Base-by-base conservation (phyloP, 2,113 vertebrate genomes). In the Mixornis gularis region DNA sequence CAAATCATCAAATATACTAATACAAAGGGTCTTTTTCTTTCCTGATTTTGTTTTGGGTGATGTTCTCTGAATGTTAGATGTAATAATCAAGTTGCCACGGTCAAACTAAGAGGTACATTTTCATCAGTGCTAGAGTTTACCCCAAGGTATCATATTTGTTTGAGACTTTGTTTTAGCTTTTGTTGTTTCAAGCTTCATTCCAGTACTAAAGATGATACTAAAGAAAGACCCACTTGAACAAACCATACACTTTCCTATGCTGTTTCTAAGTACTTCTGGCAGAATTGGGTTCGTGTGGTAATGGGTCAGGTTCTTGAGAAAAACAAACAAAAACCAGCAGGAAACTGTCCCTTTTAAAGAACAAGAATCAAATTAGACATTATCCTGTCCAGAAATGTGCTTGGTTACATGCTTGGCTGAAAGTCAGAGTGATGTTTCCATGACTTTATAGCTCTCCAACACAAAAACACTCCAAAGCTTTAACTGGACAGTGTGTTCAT, bases 1-100 rank as follows among this genome's bases (percentile, higher is more conserved):
- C 21, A 64, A 74, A 82, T 29, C 15, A 64, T 71, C 21, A 56
- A 66, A 76, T 10, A 59, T 36, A 74, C 26, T 29, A 52, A 52
- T 34, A 32, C 8, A 41, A 34, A 73, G 40, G 3, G 0, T 36
- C 9, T 36, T 0, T 1, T 53, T 41, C 36, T 60, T 17, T 27
- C 27, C 26, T 55, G 32, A 71, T 71, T 71, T 55, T 79, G 18
- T 71, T 60, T 27, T 71, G 17, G 14, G 1, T 69, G 21, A 71
- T 64, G 27, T 58, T 53, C 17, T 85, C 29, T 77, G 16, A 90
- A 59, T 46, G 10, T 27, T 46, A 44, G 18, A 53, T 10, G 10
- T 26, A n/a, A 36, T 63, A 55, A 59, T 40, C 36, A 51, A 90
- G 14, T 13, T 46, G 12, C 40, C 11, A 34, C 15, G 26, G 43